Conservation (phyloP, 2,888 invertebrate genomes). For the Ormyrus rosae region DNA sequence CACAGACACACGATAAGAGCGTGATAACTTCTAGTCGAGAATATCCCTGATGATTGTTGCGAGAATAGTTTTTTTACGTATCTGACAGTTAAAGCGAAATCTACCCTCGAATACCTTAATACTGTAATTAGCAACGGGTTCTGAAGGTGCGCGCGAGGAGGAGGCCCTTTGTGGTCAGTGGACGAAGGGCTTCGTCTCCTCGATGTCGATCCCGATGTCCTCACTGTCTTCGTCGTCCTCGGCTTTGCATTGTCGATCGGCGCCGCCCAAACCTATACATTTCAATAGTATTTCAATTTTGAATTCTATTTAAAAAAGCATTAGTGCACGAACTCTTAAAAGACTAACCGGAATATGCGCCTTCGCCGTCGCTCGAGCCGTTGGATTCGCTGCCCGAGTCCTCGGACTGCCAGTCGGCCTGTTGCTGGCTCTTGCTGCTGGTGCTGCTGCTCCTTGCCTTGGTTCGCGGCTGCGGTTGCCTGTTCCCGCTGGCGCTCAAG, state of each 20-base stretch:
- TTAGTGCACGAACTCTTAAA: too few species aligned
- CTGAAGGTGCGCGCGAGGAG: constrained; percentile 72
- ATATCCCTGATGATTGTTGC: constrained; percentile 69
- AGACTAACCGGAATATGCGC: constrained; percentile 43
- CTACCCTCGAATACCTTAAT: constrained; percentile 76
- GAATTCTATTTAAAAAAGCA: too few species aligned
- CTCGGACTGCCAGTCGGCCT: constrained; percentile 71
- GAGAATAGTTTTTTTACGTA: constrained; percentile 72
- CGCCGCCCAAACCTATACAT: constrained; percentile 28
- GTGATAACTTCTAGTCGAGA: constrained; percentile 51
- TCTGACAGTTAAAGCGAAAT: constrained; percentile 76
- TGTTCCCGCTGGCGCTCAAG: constrained; percentile 75
- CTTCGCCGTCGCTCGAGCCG: constrained; percentile 71
- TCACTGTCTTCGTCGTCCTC: constrained; percentile 73
- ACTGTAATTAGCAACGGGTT: constrained; percentile 75
- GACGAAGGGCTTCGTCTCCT: constrained; percentile 57
- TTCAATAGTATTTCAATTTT: background rate
- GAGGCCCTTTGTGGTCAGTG: constrained; percentile 72
- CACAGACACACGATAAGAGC: constrained; percentile 39
- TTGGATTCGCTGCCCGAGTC: constrained; percentile 73
- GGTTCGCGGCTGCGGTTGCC: constrained; percentile 62
- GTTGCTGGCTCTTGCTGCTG: constrained; percentile 65
- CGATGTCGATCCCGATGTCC: constrained; percentile 67
- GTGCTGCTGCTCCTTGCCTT: constrained; percentile 58
- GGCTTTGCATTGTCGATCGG: constrained; percentile 60